Conservation (phyloP, 1,140 invertebrate genomes). For the Heliconius melpomene region DNA sequence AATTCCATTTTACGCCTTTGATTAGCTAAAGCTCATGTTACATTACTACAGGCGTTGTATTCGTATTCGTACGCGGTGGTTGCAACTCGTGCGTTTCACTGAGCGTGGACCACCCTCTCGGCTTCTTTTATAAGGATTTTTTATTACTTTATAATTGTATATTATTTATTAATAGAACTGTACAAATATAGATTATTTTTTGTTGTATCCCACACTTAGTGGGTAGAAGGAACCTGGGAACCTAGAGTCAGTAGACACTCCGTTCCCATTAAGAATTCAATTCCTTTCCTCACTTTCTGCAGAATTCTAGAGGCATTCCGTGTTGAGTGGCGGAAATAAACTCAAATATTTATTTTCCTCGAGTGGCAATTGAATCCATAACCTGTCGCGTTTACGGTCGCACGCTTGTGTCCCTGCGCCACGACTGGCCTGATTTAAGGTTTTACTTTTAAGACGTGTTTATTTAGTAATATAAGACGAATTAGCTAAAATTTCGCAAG, state of each 20-base stretch:
- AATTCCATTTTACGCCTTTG: constrained; percentile 76
- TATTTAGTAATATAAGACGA: no score
- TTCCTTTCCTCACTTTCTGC: neutral
- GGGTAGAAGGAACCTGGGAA: neutral
- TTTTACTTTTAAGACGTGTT: no score
- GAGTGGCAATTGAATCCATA: no score
- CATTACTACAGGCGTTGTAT: constrained; percentile 45
- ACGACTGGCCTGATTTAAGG: no score
- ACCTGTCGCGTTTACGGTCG: no score
- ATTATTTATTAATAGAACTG: no score
- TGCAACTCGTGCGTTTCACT: constrained; percentile 54
- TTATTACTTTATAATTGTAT: neutral
- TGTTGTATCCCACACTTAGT: neutral
- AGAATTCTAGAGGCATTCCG: neutral
- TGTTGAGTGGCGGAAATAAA: no score
- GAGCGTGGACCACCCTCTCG: constrained; percentile 53
- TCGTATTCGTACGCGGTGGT: constrained; percentile 59
- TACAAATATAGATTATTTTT: neutral
- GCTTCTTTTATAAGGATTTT: neutral
- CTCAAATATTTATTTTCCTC: no score
- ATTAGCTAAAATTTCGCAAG: no score
- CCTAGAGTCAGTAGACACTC: neutral
- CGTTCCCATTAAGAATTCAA: neutral
- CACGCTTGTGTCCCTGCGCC: no score
- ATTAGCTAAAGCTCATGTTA: constrained; percentile 73